Percentiles rank a stretch among this genome's conserved stretches.
These are phyloP conservation scores for Blastobasis lacticolella DNA, from an alignment of 2,888 invertebrate genomes.

Conservation along the genomic window DNA sequence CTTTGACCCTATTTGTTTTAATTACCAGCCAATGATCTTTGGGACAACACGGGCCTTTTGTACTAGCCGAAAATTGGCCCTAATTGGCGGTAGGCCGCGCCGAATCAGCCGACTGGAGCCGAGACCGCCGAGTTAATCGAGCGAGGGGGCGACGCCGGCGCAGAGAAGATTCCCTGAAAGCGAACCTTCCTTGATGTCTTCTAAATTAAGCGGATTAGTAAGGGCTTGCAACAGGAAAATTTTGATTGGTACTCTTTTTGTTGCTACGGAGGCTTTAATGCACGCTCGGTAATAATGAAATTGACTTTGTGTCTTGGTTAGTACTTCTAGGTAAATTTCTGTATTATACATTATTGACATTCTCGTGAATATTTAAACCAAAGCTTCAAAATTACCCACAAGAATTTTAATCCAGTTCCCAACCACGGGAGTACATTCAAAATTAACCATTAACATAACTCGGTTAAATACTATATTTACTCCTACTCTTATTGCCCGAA, in stretches of 20 bases:
- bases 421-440: slow-evolving; percentile 7
- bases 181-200: slow-evolving; percentile 4
- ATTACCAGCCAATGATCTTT: slow-evolving; percentile 65
- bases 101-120: slow-evolving; percentile 32
- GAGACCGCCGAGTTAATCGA: slow-evolving; percentile 14
- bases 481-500: slow-evolving; percentile 18
- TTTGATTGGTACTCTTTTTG: no score
- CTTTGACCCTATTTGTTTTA: slow-evolving; percentile 74
- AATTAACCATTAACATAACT: slow-evolving; percentile 32
- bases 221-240: slow-evolving; percentile 1
- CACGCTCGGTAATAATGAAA: no score
- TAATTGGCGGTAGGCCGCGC: slow-evolving; percentile 58
- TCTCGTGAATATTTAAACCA: no score
- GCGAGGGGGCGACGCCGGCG: slow-evolving; percentile 16
- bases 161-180: slow-evolving; percentile 9
- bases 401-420: slow-evolving; percentile 30
- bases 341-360: no score
- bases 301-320: no score
- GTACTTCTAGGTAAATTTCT: no score
- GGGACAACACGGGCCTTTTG: slow-evolving; percentile 61
- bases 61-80: slow-evolving; percentile 60
- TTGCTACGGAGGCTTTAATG: no score
- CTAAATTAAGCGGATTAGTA: slow-evolving; percentile 3
- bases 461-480: slow-evolving; percentile 44
- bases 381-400: slow-evolving; percentile 16